Evolutionary conservation across 37 sponge, comb jelly and placozoan genomes (phyloP).

Genomic region (Ephydatia muelleri): DNA sequence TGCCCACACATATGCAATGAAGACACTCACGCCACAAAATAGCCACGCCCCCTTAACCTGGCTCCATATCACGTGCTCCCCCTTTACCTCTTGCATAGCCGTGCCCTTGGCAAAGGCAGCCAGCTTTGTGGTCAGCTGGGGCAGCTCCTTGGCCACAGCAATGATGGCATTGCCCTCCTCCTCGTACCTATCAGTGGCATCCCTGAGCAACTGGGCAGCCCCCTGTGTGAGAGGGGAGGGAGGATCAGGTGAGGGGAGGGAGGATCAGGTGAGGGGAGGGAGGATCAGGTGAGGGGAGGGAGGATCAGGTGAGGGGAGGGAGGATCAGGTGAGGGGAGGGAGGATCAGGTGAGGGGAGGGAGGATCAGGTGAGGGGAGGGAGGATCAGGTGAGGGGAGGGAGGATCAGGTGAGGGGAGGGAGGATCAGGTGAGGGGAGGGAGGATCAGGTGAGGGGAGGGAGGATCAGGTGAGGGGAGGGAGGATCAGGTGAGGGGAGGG

Average conservation of each 20-base stretch:
- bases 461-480: neutral
- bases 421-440: too few species aligned
- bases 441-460: too few species aligned
- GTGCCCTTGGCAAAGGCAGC: constrained; percentile 67
- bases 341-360: too few species aligned
- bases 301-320: too few species aligned
- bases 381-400: too few species aligned
- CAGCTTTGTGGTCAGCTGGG: constrained; percentile 84
- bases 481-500: neutral
- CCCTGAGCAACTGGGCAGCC: constrained; percentile 69
- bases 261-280: too few species aligned
- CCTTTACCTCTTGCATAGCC: neutral
- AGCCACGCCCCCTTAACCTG: neutral
- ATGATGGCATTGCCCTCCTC: constrained; percentile 80
- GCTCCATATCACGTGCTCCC: constrained; percentile 29
- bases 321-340: too few species aligned
- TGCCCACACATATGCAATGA: constrained; percentile 47
- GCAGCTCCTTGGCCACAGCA: constrained; percentile 82
- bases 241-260: too few species aligned
- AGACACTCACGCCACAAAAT: too few species aligned
- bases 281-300: too few species aligned
- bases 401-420: too few species aligned
- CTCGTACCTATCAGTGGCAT: constrained; percentile 67
- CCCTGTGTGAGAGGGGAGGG: constrained; percentile 34
- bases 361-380: too few species aligned